These are phyloP conservation scores for Dorcus parallelipipedus DNA, from an alignment of 2,888 invertebrate genomes.

Conservation along the genomic window DNA sequence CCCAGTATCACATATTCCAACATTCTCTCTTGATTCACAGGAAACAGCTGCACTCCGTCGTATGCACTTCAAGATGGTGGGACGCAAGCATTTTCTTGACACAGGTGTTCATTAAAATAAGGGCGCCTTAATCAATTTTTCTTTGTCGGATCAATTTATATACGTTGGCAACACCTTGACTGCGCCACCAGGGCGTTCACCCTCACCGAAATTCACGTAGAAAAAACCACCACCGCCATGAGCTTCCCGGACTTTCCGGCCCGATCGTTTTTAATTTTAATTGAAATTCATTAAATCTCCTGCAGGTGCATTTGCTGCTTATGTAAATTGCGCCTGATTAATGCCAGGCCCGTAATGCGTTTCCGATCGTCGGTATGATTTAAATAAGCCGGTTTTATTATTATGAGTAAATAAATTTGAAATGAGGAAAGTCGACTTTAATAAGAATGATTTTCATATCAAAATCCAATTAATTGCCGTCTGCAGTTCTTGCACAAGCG, in stretches of 20 bases:
- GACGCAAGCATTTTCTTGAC: conserved; percentile 15
- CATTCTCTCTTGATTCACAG: conserved; percentile 8
- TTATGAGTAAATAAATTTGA: too few relatives aligned
- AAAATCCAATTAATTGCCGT: too few relatives aligned
- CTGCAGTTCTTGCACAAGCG: too few relatives aligned
- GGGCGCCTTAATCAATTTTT: conserved; percentile 13
- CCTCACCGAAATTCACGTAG: not conserved
- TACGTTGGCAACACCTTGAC: not conserved
- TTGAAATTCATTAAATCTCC: conserved; percentile 4
- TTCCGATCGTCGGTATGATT: too few relatives aligned
- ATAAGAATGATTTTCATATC: too few relatives aligned
- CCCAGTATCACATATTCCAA: not conserved
- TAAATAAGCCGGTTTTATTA: too few relatives aligned
- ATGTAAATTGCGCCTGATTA: conserved; percentile 3
- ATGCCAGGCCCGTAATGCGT: too few relatives aligned
- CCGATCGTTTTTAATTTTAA: not conserved
- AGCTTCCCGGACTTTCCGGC: not conserved
- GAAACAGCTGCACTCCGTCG: conserved; percentile 22
- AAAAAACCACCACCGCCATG: not conserved
- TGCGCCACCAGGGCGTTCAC: not conserved
- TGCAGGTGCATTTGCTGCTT: conserved; percentile 6
- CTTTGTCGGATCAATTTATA: conserved; percentile 8
- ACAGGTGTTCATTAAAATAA: conserved; percentile 22
- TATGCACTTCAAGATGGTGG: conserved; percentile 17
- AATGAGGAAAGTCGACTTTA: too few relatives aligned